Conservation (phyloP, 1,140 invertebrate genomes). For the Dendroctonus valens region DNA sequence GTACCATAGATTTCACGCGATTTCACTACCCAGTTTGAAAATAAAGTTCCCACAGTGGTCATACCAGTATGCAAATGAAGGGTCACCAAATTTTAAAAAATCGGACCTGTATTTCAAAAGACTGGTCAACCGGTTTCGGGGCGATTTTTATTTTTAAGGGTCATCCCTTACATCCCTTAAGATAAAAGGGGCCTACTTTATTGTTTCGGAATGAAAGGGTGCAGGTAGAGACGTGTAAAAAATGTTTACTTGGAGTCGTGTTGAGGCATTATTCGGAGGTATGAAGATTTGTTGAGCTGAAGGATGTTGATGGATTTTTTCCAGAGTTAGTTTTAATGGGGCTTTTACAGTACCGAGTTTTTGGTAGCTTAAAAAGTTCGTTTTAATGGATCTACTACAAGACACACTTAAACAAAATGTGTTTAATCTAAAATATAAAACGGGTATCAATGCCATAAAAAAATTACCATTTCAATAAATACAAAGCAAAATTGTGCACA, state of each 20-base stretch:
- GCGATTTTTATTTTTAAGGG: conserved; percentile 23
- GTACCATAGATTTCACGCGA: too few relatives aligned
- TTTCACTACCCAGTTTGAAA: neutral
- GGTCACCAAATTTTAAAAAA: conserved; percentile 36
- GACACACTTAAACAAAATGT: too few relatives aligned
- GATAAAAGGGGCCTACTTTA: conserved; percentile 12
- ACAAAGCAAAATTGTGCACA: too few relatives aligned
- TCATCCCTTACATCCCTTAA: conserved; percentile 23
- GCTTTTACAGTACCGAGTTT: too few relatives aligned
- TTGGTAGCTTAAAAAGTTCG: too few relatives aligned
- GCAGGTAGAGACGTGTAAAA: conserved; percentile 19
- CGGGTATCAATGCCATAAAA: too few relatives aligned
- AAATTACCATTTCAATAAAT: too few relatives aligned
- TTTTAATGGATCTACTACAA: too few relatives aligned
- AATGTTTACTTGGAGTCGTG: conserved; percentile 21
- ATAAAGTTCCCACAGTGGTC: conserved; percentile 36
- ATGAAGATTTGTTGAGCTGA: neutral
- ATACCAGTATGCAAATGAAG: conserved; percentile 38
- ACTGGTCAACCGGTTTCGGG: conserved; percentile 29
- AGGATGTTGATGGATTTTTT: too few relatives aligned
- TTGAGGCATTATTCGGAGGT: conserved; percentile 16
- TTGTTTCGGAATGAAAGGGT: neutral
- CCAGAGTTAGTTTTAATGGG: too few relatives aligned
- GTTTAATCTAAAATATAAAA: too few relatives aligned
- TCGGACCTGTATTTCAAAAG: conserved; percentile 4